Percentiles rank a stretch among this genome's conserved stretches.
phyloP scores from a whole-genome alignment of 2,797 vertebrate species.

The Acanthiza pusilla region DNA sequence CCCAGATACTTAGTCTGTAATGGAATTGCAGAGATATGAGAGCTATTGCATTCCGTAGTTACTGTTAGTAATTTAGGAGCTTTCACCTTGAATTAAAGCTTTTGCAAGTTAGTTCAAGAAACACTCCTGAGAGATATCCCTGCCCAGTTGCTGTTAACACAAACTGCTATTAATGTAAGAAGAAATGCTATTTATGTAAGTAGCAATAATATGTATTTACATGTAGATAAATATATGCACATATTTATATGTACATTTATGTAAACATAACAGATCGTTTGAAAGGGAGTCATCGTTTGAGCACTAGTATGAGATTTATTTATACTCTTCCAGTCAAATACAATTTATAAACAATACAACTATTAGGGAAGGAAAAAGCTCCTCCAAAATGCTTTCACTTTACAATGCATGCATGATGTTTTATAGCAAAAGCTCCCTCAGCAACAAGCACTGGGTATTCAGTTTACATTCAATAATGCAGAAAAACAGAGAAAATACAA shows the following conservation, averaged over 20 bases:
- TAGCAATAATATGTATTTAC: neutral
- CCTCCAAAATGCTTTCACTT: neutral
- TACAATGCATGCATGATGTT: neutral
- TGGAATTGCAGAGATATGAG: neutral
- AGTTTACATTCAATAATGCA: neutral
- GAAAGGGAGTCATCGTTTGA: neutral
- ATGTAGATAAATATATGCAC: neutral
- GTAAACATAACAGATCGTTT: neutral
- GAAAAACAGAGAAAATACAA: neutral
- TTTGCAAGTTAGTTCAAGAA: neutral
- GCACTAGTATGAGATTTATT: neutral
- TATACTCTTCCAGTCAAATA: neutral
- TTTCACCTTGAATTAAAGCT: neutral
- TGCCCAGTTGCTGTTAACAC: neutral
- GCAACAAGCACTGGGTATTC: neutral
- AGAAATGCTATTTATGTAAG: neutral
- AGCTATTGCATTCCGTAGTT: neutral
- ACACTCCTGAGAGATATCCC: neutral
- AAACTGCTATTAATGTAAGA: neutral
- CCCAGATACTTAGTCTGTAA: neutral
- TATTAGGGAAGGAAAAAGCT: neutral
- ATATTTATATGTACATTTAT: neutral
- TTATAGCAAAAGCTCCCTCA: neutral
- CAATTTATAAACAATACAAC: neutral
- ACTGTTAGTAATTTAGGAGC: neutral